Conservation (phyloP, 2,888 invertebrate genomes). For the Gastracanthus pulcherrimus region DNA sequence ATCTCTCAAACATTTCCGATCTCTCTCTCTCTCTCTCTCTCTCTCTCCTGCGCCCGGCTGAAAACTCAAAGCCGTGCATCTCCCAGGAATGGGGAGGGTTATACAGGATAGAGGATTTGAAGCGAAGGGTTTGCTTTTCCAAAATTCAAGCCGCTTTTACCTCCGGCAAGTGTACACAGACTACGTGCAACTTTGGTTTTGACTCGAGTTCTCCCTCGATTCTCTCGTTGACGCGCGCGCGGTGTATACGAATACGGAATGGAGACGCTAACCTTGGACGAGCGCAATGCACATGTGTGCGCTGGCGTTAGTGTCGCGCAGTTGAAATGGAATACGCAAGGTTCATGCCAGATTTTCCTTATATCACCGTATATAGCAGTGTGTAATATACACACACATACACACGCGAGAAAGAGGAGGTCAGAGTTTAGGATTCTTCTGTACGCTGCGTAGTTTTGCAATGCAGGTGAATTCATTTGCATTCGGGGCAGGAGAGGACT, state of each 20-base stretch:
- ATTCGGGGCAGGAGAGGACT: not conserved
- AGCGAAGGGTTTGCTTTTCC: too few species aligned
- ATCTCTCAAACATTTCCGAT: too few species aligned
- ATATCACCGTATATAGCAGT: too few species aligned
- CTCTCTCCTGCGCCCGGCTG: too few species aligned
- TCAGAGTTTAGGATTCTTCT: not conserved
- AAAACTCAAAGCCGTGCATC: too few species aligned
- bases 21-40: too few species aligned
- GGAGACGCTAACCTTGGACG: not conserved
- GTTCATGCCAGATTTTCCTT: conserved; percentile 14
- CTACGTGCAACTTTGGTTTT: not conserved
- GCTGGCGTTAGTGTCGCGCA: not conserved
- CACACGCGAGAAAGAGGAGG: too few species aligned
- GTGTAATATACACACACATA: too few species aligned
- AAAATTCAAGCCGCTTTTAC: not conserved
- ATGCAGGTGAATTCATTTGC: not conserved
- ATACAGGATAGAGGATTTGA: too few species aligned
- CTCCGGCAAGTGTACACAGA: too few species aligned
- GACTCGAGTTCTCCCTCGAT: too few species aligned
- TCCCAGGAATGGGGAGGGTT: too few species aligned
- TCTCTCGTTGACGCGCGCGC: not conserved
- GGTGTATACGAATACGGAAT: not conserved
- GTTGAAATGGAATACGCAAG: not conserved
- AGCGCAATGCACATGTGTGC: not conserved
- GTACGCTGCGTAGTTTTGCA: not conserved